Conservation (phyloP, 1,140 invertebrate genomes). For the Conus betulinus region DNA sequence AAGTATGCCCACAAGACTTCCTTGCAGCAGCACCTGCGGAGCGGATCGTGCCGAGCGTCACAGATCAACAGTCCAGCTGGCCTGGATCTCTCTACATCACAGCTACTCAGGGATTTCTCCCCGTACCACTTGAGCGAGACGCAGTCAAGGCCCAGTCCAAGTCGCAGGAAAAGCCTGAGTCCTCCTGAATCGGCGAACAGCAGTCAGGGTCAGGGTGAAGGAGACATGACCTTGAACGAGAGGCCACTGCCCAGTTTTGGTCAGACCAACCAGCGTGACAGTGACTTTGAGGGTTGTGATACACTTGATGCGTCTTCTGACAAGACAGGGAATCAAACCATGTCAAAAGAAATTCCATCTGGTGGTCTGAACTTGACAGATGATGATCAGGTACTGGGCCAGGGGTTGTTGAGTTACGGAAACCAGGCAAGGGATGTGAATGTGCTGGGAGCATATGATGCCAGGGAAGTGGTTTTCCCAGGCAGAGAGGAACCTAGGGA, state of each 20-base stretch:
- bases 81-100: slow-evolving; percentile 3
- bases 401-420: not conserved
- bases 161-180: slow-evolving; percentile 7
- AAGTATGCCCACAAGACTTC: slow-evolving; percentile 50
- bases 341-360: not conserved
- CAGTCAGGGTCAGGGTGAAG: not conserved
- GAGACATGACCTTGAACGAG: not conserved
- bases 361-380: not conserved
- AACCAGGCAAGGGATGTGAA: not conserved
- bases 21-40: slow-evolving; percentile 32
- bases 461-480: not conserved
- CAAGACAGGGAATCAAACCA: not conserved
- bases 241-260: not conserved
- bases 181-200: not conserved
- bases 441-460: not conserved
- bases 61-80: slow-evolving; percentile 1
- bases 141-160: not conserved
- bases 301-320: not conserved
- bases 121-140: not conserved
- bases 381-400: not conserved
- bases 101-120: not conserved
- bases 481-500: not conserved
- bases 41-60: not conserved
- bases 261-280: not conserved
- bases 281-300: not conserved